Percentiles rank a stretch among this genome's conserved stretches.
Evolutionary conservation across 2,797 vertebrate species (phyloP).

Genomic region (Alosa sapidissima): DNA sequence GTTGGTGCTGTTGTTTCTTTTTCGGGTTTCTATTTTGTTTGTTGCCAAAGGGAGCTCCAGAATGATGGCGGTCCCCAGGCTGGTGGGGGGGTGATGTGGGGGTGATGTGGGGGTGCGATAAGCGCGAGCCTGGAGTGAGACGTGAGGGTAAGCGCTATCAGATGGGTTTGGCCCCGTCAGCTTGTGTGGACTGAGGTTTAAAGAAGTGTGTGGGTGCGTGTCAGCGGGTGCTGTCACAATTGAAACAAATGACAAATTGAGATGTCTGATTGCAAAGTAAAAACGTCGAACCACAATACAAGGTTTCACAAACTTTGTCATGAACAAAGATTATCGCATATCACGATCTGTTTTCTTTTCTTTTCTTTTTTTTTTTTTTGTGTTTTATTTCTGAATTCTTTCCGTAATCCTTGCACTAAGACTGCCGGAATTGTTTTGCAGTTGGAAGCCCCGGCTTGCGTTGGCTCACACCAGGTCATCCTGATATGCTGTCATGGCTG

Average conservation of each 20-base stretch:
- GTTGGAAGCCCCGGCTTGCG: not conserved
- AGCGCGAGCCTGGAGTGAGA: conserved; percentile 38
- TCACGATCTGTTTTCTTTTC: not conserved
- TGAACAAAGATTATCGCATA: not conserved
- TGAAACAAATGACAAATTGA: not conserved
- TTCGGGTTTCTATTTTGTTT: conserved; percentile 50
- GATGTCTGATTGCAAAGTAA: not conserved
- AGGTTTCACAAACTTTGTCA: not conserved
- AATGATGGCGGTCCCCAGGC: conserved; percentile 30
- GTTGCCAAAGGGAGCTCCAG: conserved; percentile 49
- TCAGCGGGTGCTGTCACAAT: not conserved
- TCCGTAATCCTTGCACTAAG: conserved; percentile 9
- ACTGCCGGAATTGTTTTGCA: not conserved
- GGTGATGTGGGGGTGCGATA: conserved; percentile 34
- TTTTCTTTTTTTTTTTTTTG: not conserved
- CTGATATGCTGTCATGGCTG: conserved; percentile 55
- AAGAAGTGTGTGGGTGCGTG: not conserved
- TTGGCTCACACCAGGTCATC: not conserved
- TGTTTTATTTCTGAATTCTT: not conserved
- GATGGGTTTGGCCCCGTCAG: conserved; percentile 30
- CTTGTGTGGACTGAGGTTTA: conserved; percentile 4
- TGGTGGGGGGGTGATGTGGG: conserved; percentile 48
- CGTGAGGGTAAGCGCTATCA: conserved; percentile 17
- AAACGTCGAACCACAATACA: not conserved
- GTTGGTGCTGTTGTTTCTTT: conserved; percentile 45